phyloP scores from a whole-genome alignment of 2,113 vertebrate genomes.

The Halcyon malimbica region DNA sequence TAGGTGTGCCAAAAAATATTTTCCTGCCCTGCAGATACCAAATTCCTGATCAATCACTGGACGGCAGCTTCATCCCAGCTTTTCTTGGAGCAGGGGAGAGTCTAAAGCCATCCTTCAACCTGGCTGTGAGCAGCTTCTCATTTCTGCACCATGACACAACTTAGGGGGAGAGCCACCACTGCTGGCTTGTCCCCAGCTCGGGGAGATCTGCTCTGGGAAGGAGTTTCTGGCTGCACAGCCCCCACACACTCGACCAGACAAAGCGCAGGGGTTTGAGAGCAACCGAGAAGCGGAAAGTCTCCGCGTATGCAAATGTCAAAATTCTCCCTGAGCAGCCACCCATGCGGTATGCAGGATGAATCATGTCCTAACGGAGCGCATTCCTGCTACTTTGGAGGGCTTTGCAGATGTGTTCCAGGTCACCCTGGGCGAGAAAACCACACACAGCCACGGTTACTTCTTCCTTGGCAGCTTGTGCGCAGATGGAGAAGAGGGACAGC shows the following conservation, averaged over 20 bases:
- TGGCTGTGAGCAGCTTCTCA: neutral
- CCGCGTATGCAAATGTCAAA: constrained; percentile 40
- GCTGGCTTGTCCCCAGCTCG: neutral
- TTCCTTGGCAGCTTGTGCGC: neutral
- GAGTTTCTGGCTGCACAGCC: neutral
- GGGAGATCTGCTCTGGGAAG: neutral
- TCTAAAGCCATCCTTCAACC: neutral
- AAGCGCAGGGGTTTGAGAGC: neutral
- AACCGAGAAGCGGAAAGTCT: neutral
- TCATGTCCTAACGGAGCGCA: constrained; percentile 56
- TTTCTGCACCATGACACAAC: accelerated
- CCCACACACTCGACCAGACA: accelerated
- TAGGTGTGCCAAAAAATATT: neutral
- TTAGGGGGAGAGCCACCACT: accelerated
- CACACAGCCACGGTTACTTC: constrained; percentile 23
- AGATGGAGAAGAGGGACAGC: neutral
- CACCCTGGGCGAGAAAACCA: constrained; percentile 62
- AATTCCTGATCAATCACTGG: neutral
- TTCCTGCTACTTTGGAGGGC: constrained; percentile 58
- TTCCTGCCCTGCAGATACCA: neutral
- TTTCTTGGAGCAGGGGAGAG: neutral
- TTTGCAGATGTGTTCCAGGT: constrained; percentile 62
- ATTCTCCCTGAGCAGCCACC: constrained; percentile 65
- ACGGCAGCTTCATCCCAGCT: neutral
- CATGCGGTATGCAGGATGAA: constrained; percentile 68